These are phyloP conservation scores for Andrena flavipes DNA, from an alignment of 2,888 invertebrate species.

Conservation along the genomic window DNA sequence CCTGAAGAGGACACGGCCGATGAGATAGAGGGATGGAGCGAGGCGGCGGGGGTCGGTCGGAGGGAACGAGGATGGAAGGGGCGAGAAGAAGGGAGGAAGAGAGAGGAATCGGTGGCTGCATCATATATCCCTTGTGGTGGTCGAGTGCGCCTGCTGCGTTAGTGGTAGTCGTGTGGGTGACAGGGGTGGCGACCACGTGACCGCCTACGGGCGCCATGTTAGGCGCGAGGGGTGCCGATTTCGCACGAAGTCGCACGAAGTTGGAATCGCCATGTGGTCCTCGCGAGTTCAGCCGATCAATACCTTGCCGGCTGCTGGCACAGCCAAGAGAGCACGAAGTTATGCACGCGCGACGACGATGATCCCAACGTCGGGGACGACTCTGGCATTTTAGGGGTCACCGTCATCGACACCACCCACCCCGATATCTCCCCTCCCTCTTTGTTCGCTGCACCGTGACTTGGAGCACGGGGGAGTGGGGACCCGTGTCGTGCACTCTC, in stretches of 20 bases:
- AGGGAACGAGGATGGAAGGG: slow-evolving; percentile 14
- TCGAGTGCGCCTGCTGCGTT: slow-evolving; percentile 66
- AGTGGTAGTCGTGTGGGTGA: slow-evolving; percentile 61
- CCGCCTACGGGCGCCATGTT: slow-evolving; percentile 80
- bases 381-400: slow-evolving; percentile 29
- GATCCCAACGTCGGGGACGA: slow-evolving; percentile 45
- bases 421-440: not conserved
- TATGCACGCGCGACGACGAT: slow-evolving; percentile 76
- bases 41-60: not conserved
- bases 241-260: slow-evolving; percentile 79
- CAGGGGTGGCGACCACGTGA: slow-evolving; percentile 68
- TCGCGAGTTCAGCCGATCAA: slow-evolving; percentile 81
- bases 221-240: slow-evolving; percentile 72
- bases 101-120: slow-evolving; percentile 72
- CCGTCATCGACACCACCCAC: not conserved
- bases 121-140: slow-evolving; percentile 75
- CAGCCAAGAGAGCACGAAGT: slow-evolving; percentile 81
- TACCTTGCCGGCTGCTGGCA: slow-evolving; percentile 76
- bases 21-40: slow-evolving; percentile 10
- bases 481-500: not conserved
- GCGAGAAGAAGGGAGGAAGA: slow-evolving; percentile 49
- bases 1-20: slow-evolving; percentile 44
- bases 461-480: slow-evolving; percentile 4
- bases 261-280: slow-evolving; percentile 81
- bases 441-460: slow-evolving; percentile 52